Conservation (phyloP, 2,113 vertebrate genomes). For the Cryptomyrus ogoouensis region DNA sequence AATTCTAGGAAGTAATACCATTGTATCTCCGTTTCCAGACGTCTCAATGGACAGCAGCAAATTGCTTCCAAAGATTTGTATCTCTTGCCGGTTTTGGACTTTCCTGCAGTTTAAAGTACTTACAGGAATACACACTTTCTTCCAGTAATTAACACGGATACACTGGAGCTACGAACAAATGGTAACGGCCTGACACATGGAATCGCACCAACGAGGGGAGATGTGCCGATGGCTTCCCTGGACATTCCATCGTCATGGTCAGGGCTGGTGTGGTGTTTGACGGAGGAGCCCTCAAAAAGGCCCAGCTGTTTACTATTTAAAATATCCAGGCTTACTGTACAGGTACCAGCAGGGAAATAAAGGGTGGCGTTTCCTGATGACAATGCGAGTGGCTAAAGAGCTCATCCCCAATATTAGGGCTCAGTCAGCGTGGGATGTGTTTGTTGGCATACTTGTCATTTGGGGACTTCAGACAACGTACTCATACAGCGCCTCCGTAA, state of each 20-base stretch:
- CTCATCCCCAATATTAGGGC: not conserved
- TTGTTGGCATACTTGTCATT: not conserved
- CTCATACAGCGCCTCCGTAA: not conserved
- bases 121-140: not conserved
- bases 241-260: not conserved
- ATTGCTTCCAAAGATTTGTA: not conserved
- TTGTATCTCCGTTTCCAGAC: not conserved
- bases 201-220: not conserved
- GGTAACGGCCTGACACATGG: not conserved
- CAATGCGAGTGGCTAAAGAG: not conserved
- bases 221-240: not conserved
- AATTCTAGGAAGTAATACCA: not conserved
- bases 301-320: not conserved
- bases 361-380: not conserved
- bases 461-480: not conserved
- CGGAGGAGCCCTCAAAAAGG: not conserved
- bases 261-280: not conserved
- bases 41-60: not conserved
- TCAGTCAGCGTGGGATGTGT: not conserved
- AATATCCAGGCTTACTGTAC: not conserved
- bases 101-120: not conserved
- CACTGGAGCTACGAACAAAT: not conserved
- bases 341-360: not conserved
- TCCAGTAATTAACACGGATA: not conserved
- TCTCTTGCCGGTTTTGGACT: not conserved